A percentile compares a stretch with the other conserved stretches of the same genome.
These are phyloP conservation scores for Centropus unirufus DNA, from an alignment of 2,113 vertebrate genomes.

Conservation along the genomic window DNA sequence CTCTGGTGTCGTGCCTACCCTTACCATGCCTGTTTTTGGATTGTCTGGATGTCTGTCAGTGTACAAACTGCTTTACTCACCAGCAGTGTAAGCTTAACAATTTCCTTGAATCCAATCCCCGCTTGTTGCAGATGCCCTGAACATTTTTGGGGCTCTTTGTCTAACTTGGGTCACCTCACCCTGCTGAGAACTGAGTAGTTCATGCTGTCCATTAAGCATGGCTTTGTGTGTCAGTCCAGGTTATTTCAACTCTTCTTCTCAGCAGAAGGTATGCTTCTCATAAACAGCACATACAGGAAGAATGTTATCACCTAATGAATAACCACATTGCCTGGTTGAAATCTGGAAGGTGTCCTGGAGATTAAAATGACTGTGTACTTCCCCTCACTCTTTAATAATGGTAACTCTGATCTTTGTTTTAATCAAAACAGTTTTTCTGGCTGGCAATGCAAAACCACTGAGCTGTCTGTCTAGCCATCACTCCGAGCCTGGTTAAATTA, in stretches of 20 bases:
- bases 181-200: neutral
- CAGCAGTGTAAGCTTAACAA: neutral
- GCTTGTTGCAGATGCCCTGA: neutral
- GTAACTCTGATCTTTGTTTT: neutral
- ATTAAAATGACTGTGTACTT: neutral
- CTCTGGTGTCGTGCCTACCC: neutral
- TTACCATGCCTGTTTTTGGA: neutral
- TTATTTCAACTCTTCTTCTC: neutral
- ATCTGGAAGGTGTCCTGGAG: neutral
- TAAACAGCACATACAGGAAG: neutral
- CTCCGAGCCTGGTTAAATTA: constrained; percentile 67
- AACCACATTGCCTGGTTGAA: neutral
- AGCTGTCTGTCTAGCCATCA: constrained; percentile 60
- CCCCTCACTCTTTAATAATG: neutral
- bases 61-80: neutral
- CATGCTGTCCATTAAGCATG: neutral
- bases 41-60: neutral
- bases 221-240: neutral
- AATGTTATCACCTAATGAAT: neutral
- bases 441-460: neutral
- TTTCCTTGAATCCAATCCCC: neutral
- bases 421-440: neutral
- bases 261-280: neutral
- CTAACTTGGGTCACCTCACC: neutral
- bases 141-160: neutral